Percentiles rank a stretch among this genome's conserved stretches.
Conservation (phyloP, 92 coral and sea anemone species). For the Bergia sp. region DNA sequence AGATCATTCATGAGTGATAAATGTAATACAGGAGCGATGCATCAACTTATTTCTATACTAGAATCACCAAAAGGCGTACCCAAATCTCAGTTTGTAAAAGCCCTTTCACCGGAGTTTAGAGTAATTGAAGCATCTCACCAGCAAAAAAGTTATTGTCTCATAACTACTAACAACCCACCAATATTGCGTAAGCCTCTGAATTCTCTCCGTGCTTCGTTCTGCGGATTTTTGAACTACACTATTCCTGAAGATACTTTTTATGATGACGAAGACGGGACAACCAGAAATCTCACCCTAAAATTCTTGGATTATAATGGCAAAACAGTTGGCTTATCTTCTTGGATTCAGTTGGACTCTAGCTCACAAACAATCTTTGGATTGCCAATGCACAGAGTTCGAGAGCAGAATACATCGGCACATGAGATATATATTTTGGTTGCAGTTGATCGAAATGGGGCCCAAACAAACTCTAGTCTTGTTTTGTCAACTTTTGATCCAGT, state of each 20-base stretch:
- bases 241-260: conserved; percentile 47
- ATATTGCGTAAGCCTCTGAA: conserved; percentile 17
- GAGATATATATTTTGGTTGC: conserved; percentile 34
- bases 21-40: conserved; percentile 14
- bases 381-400: conserved; percentile 22
- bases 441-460: conserved; percentile 42
- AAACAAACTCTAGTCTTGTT: conserved; percentile 11
- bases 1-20: not conserved
- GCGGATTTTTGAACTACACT: conserved; percentile 29
- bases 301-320: conserved; percentile 22
- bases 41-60: not conserved
- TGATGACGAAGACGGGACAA: conserved; percentile 54
- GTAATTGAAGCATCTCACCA: conserved; percentile 30
- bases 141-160: conserved; percentile 30
- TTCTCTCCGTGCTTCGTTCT: conserved; percentile 18
- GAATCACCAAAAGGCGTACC: conserved; percentile 9
- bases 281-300: conserved; percentile 42
- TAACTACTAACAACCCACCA: conserved; percentile 41
- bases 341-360: conserved; percentile 41
- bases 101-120: conserved; percentile 44
- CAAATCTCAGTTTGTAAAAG: conserved; percentile 17
- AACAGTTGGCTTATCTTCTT: conserved; percentile 8
- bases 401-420: not conserved
- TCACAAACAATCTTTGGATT: conserved; percentile 49
- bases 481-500: conserved; percentile 36